Percentiles rank a stretch among this genome's conserved stretches.
These are phyloP conservation scores for Lutjanus argentimaculatus DNA, from an alignment of 2,797 vertebrate genomes.

Conservation along the genomic window DNA sequence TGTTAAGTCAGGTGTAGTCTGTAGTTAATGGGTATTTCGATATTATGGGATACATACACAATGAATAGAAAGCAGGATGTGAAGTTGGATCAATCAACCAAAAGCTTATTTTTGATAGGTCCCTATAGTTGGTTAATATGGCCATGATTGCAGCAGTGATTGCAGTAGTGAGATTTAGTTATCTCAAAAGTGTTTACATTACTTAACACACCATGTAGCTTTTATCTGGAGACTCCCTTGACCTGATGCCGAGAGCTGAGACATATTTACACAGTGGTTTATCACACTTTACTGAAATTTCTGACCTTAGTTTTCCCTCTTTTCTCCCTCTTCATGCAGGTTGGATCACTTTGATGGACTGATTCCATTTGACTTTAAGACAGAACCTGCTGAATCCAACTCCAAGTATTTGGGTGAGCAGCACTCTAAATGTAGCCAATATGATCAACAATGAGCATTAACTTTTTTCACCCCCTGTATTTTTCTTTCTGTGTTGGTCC, in stretches of 20 bases:
- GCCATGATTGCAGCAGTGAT: not conserved
- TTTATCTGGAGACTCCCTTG: not conserved
- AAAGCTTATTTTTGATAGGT: not conserved
- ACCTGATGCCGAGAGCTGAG: not conserved
- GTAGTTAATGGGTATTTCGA: not conserved
- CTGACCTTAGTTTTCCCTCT: not conserved
- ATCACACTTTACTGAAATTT: not conserved
- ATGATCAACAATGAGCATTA: not conserved
- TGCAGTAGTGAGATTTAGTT: not conserved
- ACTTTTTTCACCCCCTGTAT: not conserved
- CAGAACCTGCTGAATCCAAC: conserved; percentile 80
- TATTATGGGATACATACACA: not conserved
- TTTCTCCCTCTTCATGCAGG: conserved; percentile 58
- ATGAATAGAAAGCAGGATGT: not conserved
- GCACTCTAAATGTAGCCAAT: not conserved
- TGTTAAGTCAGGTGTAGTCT: not conserved
- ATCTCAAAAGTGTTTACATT: not conserved
- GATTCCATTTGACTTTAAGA: conserved; percentile 88
- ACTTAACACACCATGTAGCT: not conserved
- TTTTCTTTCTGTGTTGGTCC: not conserved
- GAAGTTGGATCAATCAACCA: no score
- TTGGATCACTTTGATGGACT: conserved; percentile 83
- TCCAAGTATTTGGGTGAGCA: conserved; percentile 86
- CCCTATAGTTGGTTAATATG: not conserved
- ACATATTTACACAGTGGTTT: not conserved